phyloP scores from a whole-genome alignment of 1,140 invertebrate species.

The Drosophila gunungcola region DNA sequence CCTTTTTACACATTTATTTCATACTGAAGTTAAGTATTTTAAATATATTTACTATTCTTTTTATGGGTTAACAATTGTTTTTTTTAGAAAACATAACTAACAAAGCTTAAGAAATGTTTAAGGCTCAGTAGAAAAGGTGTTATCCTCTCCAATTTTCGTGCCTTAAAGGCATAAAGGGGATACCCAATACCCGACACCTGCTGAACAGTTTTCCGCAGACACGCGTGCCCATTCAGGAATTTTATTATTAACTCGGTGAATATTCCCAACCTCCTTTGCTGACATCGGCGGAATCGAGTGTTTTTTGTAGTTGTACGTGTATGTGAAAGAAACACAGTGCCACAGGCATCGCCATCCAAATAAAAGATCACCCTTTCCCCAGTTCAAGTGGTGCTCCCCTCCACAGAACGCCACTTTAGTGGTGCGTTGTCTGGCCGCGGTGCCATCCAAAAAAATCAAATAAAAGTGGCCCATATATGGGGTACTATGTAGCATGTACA shows the following conservation, averaged over 20 bases:
- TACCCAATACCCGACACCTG: constrained; percentile 46
- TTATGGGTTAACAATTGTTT: too few relatives aligned
- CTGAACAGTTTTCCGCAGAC: constrained; percentile 6
- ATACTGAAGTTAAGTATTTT: too few relatives aligned
- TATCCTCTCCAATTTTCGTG: not conserved
- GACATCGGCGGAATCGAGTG: constrained; percentile 36
- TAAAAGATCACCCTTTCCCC: constrained; percentile 32
- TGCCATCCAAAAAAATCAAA: constrained; percentile 20
- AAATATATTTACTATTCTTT: too few relatives aligned
- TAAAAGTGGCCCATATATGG: constrained; percentile 38
- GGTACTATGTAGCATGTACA: not conserved
- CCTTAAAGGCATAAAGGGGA: not conserved
- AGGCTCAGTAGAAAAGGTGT: too few relatives aligned
- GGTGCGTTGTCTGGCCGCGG: constrained; percentile 43
- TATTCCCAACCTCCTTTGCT: constrained; percentile 55
- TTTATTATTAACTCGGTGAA: constrained; percentile 12
- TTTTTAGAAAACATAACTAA: too few relatives aligned
- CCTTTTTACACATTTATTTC: too few relatives aligned
- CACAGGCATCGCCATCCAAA: constrained; percentile 29
- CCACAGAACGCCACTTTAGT: constrained; percentile 42
- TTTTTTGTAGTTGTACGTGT: constrained; percentile 6
- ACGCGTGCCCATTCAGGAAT: constrained; percentile 48
- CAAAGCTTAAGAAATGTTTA: too few relatives aligned
- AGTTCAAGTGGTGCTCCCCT: constrained; percentile 12
- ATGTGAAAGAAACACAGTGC: constrained; percentile 23